Base-by-base conservation (phyloP, 2,113 vertebrate species). In the Bubo bubo region DNA sequence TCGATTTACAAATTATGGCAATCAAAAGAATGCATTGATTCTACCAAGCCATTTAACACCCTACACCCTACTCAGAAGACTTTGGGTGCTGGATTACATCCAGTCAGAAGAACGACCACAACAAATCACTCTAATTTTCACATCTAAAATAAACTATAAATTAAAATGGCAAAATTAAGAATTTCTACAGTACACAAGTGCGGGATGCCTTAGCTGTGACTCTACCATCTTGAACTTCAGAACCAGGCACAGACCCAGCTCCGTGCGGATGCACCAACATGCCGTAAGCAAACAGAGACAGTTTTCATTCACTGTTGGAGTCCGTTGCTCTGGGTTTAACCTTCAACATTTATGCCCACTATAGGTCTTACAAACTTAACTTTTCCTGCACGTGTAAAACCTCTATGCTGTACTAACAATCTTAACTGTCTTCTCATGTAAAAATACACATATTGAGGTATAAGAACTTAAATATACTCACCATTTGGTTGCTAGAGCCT, bases 171-270 rank as follows among this genome's bases (percentile, higher is more conserved):
- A 10, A 63, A 73, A n/a, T 37, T 15, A 59, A 47, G 23, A 16
- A 11, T 73, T 59, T 59, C 24, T 19, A 4, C 23, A 24, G 35
- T 4, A 10, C 10, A 0, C 1, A 6, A 27, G 20, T 0, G 5
- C 28, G 47, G 60, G 68, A 34, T 30, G 49, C 37, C 47, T 39
- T 6, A 30, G 10, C 26, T 30, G n/a, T 22, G 82, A 53, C n/a
- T 64, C 4, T 16, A 10, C 8, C 15, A 7, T 8, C 52, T 20
- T 6, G 10, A 64, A 17, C 45, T 49, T 62, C 55, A 55, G 26
- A 47, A 1, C 43, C 4, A 22, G 83, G 9, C 41, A 34, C 55
- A 39, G 30, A 24, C 21, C 34, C n/a, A 60, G n/a, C 22, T 22
- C 20, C 50, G 18, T 10, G 24, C 1, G 34, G 30, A 21, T 12